Conservation (phyloP, 2,797 vertebrate species). For the Chaenodraco wilsoni region DNA sequence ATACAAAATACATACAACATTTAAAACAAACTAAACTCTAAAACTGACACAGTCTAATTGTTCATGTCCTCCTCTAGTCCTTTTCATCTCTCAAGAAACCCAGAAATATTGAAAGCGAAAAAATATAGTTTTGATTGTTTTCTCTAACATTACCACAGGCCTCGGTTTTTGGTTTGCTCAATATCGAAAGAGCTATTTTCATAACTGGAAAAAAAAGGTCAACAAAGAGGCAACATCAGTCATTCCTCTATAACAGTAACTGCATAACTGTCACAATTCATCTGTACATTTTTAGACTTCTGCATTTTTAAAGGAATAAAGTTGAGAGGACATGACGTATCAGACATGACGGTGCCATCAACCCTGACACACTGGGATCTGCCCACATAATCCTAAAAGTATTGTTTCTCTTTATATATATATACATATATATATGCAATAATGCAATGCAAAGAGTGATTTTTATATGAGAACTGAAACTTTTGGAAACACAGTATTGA, state of each 20-base stretch:
- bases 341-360: not conserved
- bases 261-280: not conserved
- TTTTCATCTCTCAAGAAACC: not conserved
- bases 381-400: too few species aligned
- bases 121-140: not conserved
- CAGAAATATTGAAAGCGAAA: not conserved
- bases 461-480: too few species aligned
- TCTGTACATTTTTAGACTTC: not conserved
- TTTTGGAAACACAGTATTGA: not conserved
- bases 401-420: too few species aligned
- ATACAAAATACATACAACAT: slow-evolving; percentile 1
- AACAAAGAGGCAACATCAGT: not conserved
- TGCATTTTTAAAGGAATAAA: slow-evolving; percentile 2
- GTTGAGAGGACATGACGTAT: not conserved
- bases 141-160: not conserved
- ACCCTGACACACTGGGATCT: slow-evolving; percentile 6
- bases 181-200: not conserved
- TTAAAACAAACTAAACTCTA: not conserved
- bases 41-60: too few species aligned
- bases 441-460: too few species aligned
- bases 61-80: too few species aligned
- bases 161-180: not conserved
- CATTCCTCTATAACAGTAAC: not conserved
- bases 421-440: too few species aligned
- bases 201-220: not conserved